Evolutionary conservation across 2,888 invertebrate species (phyloP), one percentile per base, ranked within the genome.

Genomic region (Eupithecia dodoneata): DNA sequence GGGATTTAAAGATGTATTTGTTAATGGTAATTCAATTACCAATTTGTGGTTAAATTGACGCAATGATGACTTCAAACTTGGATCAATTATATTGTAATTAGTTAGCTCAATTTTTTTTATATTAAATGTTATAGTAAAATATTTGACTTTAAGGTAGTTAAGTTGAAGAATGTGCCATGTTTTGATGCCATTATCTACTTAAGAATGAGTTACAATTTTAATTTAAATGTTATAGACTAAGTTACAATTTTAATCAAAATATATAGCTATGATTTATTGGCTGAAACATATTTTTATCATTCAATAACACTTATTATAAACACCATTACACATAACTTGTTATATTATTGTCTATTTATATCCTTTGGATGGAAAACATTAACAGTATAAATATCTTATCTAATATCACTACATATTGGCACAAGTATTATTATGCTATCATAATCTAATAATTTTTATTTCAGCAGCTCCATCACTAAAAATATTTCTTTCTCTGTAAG

Each of bases 1-100:
- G 86, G 96, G 96, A 30, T 96, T 96, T 83, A 96, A 95, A 90
- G 96, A 96, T 85, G 93, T 93, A 83, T 86, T 94, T 86, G 91
- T 96, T 15, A 94, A 96, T 88, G 96, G 96, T 49, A 91, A 89
- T 82, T 96, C 96, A 13, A 91, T 95, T 42, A 94, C 95, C 15
- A 95, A 96, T 83, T 85, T 90, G 67, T 96, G 96, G 96, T 81
- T 89, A 49, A 85, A 88, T 75, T 88, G 63, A 63, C 87, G 80
- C 88, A 84, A 87, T 72, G 7, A 52, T 72, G 10, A 30, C 12
- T 59, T 49, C 4, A 47, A 47, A 45, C 30, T 70, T 70, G 49
- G 70, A 45, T 70, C 70, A 70, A 70, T 70, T 69, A 41, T 67
- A 67, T 67, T 45, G 45, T n/a, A 63, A 44, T 44, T 45, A 69